These are phyloP conservation scores for Saguinus oedipus DNA, from an alignment of 2,797 vertebrate species.

Conservation along the genomic window DNA sequence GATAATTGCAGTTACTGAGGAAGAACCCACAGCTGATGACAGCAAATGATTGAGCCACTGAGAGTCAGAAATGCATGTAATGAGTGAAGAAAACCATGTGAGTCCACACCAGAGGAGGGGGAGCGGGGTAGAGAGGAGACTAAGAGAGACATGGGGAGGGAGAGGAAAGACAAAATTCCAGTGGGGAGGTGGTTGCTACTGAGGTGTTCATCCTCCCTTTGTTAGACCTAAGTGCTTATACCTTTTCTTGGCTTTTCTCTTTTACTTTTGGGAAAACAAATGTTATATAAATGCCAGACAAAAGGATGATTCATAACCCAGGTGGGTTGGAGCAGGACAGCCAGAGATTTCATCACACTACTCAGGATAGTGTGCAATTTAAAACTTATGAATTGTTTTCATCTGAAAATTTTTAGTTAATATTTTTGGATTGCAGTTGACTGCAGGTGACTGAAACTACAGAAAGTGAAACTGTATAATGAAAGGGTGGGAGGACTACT, in stretches of 20 bases:
- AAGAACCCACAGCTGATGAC: not conserved
- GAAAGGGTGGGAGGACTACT: not conserved
- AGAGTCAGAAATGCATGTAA: not conserved
- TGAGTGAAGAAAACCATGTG: not conserved
- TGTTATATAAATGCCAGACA: not conserved
- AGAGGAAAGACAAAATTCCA: accelerated
- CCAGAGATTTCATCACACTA: not conserved
- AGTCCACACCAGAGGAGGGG: not conserved
- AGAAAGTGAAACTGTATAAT: not conserved
- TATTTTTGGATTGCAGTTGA: not conserved
- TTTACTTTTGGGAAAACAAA: not conserved
- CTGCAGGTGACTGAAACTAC: not conserved
- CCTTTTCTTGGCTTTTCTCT: not conserved
- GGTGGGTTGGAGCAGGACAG: not conserved
- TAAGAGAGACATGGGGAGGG: too few species aligned
- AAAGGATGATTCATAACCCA: not conserved
- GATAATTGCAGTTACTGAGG: not conserved
- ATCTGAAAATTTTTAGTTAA: not conserved
- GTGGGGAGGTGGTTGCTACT: not conserved
- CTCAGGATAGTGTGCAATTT: not conserved
- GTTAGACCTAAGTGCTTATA: not conserved
- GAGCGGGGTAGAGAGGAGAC: too few species aligned
- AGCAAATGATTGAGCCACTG: not conserved
- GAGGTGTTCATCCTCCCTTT: not conserved
- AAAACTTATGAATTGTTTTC: not conserved